Base-by-base conservation (phyloP, 2,113 vertebrate species). In the Galeopterus variegatus region DNA sequence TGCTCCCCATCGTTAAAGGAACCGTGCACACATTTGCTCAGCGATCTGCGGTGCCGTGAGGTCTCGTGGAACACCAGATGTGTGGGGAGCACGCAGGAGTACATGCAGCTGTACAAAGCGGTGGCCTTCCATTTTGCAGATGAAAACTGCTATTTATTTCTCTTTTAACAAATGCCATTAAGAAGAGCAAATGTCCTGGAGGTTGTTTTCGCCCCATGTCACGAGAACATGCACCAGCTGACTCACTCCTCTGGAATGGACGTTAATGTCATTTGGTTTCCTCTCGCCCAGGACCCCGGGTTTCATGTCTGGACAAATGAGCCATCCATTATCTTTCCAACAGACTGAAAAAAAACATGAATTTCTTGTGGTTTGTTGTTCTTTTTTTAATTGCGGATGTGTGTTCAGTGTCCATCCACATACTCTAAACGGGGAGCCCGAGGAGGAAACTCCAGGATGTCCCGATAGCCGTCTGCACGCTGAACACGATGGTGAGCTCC, bases 221-320 rank as follows among this genome's bases (percentile, higher is more conserved):
- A 88, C 82, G 54, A 94, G 79, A 92, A 82, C 91, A 60, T 90
- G 69, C 96, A 15, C 58, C 76, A 76, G 91, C 96, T 98, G 98
- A 98, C 95, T 98, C 98, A 98, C 72, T 75, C 58, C 90, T 97
- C 90, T 96, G 98, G 98, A 98, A 98, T 98, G 98, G 96, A 72
- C 77, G 77, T 90, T 93, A 97, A 96, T 97, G 98, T 97, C 97
- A 88, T 93, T 97, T 94, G 88, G 97, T 95, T 96, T 24, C 98
- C 33, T 12, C 93, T 97, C 54, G 93, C 95, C 96, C 97, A 64
- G 95, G 97, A 98, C 95, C 98, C 98, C 73, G 96, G 95, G 96
- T 96, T 72, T 2, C 85, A 36, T 92, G 96, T 98, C 98, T 98
- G 96, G 95, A 97, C 94, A 93, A 97, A 98, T 97, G 96, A 97